These are phyloP conservation scores for Chymomyza costata DNA, from an alignment of 1,140 invertebrate species.

Conservation along the genomic window DNA sequence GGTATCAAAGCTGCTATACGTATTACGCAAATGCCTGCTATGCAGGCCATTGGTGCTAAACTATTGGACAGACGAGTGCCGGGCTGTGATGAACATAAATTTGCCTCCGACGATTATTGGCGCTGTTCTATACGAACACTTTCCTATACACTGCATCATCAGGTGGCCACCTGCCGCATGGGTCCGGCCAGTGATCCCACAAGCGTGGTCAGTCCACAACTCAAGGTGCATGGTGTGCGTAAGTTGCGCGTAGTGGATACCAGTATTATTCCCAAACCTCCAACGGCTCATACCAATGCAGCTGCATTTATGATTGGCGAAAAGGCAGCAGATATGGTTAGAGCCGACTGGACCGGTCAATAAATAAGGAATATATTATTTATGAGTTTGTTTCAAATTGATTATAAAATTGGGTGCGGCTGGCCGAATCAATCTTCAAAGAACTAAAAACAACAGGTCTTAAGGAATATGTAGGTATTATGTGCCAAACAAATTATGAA, in stretches of 20 bases:
- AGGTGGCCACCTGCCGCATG: slow-evolving; percentile 86
- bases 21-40: slow-evolving; percentile 79
- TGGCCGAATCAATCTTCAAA: too few relatives aligned
- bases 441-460: too few relatives aligned
- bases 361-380: too few relatives aligned
- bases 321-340: slow-evolving; percentile 90
- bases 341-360: slow-evolving; percentile 79
- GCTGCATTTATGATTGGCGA: slow-evolving; percentile 91
- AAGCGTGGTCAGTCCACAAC: slow-evolving; percentile 85
- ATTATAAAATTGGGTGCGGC: too few relatives aligned
- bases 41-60: slow-evolving; percentile 78
- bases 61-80: slow-evolving; percentile 79
- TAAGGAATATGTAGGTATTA: too few relatives aligned
- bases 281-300: slow-evolving; percentile 84
- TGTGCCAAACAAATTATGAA: too few relatives aligned
- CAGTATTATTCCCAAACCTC: slow-evolving; percentile 84
- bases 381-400: too few relatives aligned
- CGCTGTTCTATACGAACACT: slow-evolving; percentile 82
- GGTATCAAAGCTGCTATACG: slow-evolving; percentile 81
- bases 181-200: slow-evolving; percentile 81
- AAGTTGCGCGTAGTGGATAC: slow-evolving; percentile 85
- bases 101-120: slow-evolving; percentile 84
- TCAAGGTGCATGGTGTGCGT: slow-evolving; percentile 84
- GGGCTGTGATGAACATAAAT: slow-evolving; percentile 78
- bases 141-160: slow-evolving; percentile 83